Percentiles rank a stretch among this genome's conserved stretches.
These are phyloP conservation scores for Diabrotica balteata DNA, from an alignment of 2,888 invertebrate genomes.

Conservation along the genomic window DNA sequence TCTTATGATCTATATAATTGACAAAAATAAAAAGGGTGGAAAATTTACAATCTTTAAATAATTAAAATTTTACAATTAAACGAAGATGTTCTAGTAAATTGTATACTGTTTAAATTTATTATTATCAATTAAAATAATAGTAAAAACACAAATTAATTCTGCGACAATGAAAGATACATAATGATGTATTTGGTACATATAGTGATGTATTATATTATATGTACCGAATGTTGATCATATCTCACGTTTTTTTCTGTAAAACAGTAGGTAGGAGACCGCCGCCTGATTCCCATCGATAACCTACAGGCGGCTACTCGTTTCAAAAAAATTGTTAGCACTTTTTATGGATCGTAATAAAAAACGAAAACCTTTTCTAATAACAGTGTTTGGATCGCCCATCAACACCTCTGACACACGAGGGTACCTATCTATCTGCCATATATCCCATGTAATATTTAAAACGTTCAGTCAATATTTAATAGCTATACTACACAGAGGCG, in stretches of 20 bases:
- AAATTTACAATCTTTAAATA: no score
- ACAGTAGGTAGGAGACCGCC: neutral
- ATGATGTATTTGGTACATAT: no score
- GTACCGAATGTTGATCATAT: neutral
- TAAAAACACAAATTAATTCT: no score
- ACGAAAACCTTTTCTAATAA: constrained; percentile 42
- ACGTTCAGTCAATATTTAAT: constrained; percentile 59
- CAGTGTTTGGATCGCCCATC: constrained; percentile 48
- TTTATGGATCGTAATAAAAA: constrained; percentile 25
- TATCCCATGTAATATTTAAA: constrained; percentile 54
- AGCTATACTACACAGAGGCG: constrained; percentile 46
- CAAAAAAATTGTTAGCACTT: constrained; percentile 20
- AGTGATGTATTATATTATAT: no score
- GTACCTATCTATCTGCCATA: constrained; percentile 53
- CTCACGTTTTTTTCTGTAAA: neutral
- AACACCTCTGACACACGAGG: constrained; percentile 54
- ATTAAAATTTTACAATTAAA: no score
- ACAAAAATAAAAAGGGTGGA: no score
- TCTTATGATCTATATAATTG: no score
- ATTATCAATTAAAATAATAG: no score
- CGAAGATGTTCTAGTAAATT: no score
- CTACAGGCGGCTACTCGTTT: constrained; percentile 1
- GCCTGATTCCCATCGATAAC: constrained; percentile 4
- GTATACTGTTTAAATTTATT: no score
- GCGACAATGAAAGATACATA: no score